Evolutionary conservation across 2,113 vertebrate genomes (phyloP).

Genomic region (Pristiophorus japonicus): DNA sequence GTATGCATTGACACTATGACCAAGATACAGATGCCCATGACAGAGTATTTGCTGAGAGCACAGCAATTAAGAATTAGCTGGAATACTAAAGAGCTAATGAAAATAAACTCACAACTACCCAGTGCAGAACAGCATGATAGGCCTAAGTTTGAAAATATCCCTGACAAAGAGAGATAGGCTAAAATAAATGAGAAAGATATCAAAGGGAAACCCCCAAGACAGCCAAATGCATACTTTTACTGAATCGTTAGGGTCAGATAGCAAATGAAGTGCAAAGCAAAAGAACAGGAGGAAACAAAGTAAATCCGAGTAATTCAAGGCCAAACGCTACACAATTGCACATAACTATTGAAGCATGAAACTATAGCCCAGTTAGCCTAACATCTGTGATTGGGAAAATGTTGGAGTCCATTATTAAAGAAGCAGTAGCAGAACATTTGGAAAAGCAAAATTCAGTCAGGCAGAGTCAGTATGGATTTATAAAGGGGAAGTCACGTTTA

Average conservation of each 20-base stretch:
- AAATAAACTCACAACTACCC: neutral
- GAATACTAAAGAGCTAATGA: neutral
- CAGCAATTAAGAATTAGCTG: neutral
- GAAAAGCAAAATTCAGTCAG: too few relatives aligned
- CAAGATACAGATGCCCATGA: neutral
- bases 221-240: neutral
- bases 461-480: too few relatives aligned
- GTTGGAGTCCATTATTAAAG: too few relatives aligned
- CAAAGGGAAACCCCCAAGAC: neutral
- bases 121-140: neutral
- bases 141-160: neutral
- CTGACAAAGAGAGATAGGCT: neutral
- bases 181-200: neutral
- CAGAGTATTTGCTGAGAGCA: neutral
- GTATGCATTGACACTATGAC: neutral
- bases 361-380: too few relatives aligned
- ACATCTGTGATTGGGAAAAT: too few relatives aligned
- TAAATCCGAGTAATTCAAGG: neutral
- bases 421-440: too few relatives aligned
- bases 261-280: neutral
- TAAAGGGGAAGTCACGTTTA: too few relatives aligned
- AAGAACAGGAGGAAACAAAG: neutral
- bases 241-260: neutral
- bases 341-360: too few relatives aligned
- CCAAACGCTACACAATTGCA: neutral